Conservation (phyloP, 2,888 invertebrate genomes). For the Eilema depressum region DNA sequence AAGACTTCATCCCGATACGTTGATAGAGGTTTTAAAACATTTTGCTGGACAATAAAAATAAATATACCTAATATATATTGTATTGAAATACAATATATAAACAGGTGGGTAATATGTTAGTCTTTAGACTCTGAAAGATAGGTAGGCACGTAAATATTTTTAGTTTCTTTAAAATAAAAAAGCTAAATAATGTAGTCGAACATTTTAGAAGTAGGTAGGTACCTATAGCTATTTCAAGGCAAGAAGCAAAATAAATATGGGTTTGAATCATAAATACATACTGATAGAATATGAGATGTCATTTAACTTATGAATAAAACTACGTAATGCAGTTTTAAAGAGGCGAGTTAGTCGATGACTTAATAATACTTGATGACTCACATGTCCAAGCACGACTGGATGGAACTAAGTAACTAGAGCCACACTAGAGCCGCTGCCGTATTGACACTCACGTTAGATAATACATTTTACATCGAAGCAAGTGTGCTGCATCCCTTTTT, state of each 20-base stretch:
- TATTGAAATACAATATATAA: background rate
- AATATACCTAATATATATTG: no score
- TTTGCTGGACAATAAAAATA: background rate
- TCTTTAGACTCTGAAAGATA: background rate
- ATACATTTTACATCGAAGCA: background rate
- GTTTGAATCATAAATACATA: background rate
- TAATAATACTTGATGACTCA: conserved; percentile 43
- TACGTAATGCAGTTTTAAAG: conserved; percentile 14
- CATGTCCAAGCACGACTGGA: conserved; percentile 28
- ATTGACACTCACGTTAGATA: conserved; percentile 21
- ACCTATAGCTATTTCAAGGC: background rate
- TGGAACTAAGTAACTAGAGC: conserved; percentile 18
- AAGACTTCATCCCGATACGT: background rate
- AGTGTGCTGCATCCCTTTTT: background rate
- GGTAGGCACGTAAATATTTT: background rate
- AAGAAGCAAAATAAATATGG: background rate
- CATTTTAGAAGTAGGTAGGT: background rate
- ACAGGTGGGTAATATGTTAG: background rate
- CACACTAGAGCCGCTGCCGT: conserved; percentile 13
- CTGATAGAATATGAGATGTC: no score
- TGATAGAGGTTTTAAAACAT: background rate
- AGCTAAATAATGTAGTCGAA: no score
- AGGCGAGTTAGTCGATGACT: conserved; percentile 37
- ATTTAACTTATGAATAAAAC: conserved; percentile 26
- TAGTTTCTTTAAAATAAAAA: no score